These are phyloP conservation scores for Glossophaga mutica DNA, from an alignment of 2,797 vertebrate species.

Conservation along the genomic window DNA sequence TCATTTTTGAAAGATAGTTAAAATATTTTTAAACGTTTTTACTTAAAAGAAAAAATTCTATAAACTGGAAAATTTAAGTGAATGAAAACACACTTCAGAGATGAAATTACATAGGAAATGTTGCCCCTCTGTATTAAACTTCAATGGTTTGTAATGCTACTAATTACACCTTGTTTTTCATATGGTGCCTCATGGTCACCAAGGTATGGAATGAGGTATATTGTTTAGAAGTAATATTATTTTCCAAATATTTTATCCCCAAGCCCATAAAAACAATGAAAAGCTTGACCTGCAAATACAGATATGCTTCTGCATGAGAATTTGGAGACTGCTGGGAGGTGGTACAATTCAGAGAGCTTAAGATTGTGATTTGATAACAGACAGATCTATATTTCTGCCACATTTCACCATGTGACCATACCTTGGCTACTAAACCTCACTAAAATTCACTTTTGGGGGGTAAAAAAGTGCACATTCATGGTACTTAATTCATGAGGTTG, in stretches of 20 bases:
- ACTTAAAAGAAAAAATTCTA: not conserved
- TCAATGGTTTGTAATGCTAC: not conserved
- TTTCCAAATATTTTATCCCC: not conserved
- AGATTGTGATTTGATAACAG: not conserved
- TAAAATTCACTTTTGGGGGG: not conserved
- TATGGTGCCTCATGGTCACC: not conserved
- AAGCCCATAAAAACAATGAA: not conserved
- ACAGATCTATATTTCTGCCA: not conserved
- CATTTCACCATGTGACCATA: not conserved
- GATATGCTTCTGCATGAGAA: not conserved
- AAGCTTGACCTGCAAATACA: not conserved
- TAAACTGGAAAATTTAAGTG: not conserved
- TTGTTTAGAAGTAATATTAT: constrained; percentile 18
- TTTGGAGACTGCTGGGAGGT: not conserved
- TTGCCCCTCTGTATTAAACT: not conserved
- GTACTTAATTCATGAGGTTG: not conserved
- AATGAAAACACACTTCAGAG: not conserved
- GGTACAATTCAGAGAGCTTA: not conserved
- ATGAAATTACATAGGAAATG: not conserved
- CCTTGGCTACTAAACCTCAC: not conserved
- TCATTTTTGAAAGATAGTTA: not conserved
- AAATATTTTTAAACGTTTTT: not conserved
- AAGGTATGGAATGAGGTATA: not conserved
- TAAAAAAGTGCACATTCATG: not conserved
- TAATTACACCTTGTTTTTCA: not conserved